These are phyloP conservation scores for Pygoscelis antarcticus DNA, from an alignment of 2,113 vertebrate genomes.

Conservation along the genomic window DNA sequence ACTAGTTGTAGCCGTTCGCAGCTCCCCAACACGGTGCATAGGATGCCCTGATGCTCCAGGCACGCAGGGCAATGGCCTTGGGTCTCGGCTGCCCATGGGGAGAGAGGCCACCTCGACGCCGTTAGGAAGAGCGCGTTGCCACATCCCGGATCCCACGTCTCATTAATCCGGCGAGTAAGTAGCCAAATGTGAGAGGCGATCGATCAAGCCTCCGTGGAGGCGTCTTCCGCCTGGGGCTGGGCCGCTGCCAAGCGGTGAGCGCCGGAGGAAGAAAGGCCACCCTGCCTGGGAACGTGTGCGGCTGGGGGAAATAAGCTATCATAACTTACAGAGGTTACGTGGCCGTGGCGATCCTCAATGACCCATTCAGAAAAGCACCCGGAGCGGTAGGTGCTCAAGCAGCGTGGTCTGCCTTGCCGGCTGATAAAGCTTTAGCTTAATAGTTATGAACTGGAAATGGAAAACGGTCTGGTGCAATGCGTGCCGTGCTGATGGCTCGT, in stretches of 20 bases:
- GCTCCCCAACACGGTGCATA: accelerated
- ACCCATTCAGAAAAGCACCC: neutral
- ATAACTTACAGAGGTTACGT: accelerated
- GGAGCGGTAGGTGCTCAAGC: neutral
- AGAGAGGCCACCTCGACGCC: accelerated
- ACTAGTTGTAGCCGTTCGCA: accelerated
- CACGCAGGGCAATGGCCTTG: neutral
- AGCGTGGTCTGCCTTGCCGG: neutral
- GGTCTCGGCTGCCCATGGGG: accelerated
- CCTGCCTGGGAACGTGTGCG: accelerated
- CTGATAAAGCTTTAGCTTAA: neutral
- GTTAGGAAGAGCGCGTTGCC: accelerated
- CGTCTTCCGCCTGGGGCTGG: neutral
- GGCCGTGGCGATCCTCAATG: accelerated
- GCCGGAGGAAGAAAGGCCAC: accelerated
- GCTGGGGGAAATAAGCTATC: neutral
- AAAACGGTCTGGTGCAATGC: neutral
- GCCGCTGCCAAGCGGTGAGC: accelerated
- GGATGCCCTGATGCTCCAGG: accelerated
- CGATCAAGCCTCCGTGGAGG: neutral
- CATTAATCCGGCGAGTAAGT: accelerated
- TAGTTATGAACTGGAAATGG: neutral
- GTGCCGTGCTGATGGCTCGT: neutral
- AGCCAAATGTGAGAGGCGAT: accelerated
- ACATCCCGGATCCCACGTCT: neutral